Percentiles rank a stretch among this genome's conserved stretches.
Conservation (phyloP, 2,113 vertebrate species). For the Chaetura pelagica region DNA sequence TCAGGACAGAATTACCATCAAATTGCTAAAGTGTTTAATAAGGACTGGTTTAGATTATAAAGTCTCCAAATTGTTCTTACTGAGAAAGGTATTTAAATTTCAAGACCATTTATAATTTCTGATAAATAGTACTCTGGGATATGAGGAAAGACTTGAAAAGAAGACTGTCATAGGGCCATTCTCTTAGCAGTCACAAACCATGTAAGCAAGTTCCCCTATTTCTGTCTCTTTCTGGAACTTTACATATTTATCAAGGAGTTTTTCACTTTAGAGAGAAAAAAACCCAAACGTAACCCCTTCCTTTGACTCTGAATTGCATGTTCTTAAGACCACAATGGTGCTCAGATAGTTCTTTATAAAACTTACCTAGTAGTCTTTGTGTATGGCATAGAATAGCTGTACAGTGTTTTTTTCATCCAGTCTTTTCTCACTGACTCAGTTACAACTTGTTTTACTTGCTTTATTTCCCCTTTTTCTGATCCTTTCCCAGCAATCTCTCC, state of each 20-base stretch:
- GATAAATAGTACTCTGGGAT: not conserved
- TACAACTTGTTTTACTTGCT: not conserved
- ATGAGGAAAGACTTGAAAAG: not conserved
- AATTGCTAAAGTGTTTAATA: not conserved
- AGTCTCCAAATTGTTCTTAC: not conserved
- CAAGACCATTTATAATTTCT: not conserved
- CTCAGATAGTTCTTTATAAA: not conserved
- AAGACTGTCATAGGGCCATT: not conserved
- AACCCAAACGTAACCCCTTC: fast-evolving
- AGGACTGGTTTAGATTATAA: not conserved
- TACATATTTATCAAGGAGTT: not conserved
- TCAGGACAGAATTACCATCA: not conserved
- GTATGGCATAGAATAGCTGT: not conserved
- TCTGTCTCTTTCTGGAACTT: not conserved
- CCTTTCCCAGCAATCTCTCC: not conserved
- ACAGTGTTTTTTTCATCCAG: not conserved
- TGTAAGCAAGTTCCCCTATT: not conserved
- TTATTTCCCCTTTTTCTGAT: not conserved
- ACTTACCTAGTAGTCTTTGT: not conserved
- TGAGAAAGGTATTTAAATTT: not conserved
- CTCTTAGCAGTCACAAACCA: not conserved
- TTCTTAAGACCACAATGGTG: not conserved
- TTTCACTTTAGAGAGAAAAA: not conserved
- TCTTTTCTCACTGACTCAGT: not conserved
- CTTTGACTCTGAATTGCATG: not conserved